phyloP scores from a whole-genome alignment of 1,140 invertebrate genomes.

The Drosophila willistoni region DNA sequence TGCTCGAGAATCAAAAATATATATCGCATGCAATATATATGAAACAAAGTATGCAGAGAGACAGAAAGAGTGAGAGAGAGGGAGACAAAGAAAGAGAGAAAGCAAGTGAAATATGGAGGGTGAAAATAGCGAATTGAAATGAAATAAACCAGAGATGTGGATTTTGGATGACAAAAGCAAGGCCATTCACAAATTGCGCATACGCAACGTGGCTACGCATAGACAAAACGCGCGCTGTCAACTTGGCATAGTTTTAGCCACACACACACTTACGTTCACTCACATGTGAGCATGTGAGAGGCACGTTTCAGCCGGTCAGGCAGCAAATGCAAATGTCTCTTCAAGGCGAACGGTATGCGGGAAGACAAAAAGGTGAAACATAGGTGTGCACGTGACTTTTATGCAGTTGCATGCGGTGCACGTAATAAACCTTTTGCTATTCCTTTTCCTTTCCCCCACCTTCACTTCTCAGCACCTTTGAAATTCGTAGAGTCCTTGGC shows the following conservation, averaged over 20 bases:
- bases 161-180: slow-evolving; percentile 21
- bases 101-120: too few relatives aligned
- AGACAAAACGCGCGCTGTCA: slow-evolving; percentile 60
- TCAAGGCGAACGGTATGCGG: slow-evolving; percentile 10
- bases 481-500: slow-evolving; percentile 56
- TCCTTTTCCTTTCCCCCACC: neutral
- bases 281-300: slow-evolving; percentile 38
- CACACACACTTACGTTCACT: neutral
- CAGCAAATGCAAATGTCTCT: slow-evolving; percentile 43
- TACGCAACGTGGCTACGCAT: slow-evolving; percentile 71
- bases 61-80: neutral
- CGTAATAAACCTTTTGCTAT: slow-evolving; percentile 67
- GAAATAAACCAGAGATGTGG: slow-evolving; percentile 34
- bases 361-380: slow-evolving; percentile 1
- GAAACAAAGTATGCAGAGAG: neutral
- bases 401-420: slow-evolving; percentile 71
- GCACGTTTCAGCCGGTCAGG: slow-evolving; percentile 59
- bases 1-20: slow-evolving; percentile 38
- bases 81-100: neutral
- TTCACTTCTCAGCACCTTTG: neutral
- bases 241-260: slow-evolving; percentile 72
- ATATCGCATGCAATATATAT: slow-evolving; percentile 19
- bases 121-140: slow-evolving; percentile 10
- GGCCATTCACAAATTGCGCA: slow-evolving; percentile 64
- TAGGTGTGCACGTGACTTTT: slow-evolving; percentile 74